A percentile compares a stretch with the other conserved stretches of the same genome.
Evolutionary conservation across 2,797 vertebrate genomes (phyloP).

Genomic region (Cichlasoma orientale): DNA sequence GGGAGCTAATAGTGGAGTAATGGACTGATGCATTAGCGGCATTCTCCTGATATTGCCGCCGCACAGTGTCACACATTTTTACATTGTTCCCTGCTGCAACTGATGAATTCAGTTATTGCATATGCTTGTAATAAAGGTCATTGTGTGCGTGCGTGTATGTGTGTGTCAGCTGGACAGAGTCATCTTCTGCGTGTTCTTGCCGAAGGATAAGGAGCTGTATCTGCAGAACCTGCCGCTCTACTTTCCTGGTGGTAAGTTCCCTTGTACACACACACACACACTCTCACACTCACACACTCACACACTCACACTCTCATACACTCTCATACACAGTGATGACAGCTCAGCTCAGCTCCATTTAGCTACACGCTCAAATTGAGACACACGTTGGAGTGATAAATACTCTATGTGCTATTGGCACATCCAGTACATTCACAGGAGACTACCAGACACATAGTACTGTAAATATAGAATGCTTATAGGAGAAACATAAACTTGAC

Average conservation of each 20-base stretch:
- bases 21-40: conserved; percentile 68
- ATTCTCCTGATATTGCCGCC: conserved; percentile 38
- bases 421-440: conserved; percentile 28
- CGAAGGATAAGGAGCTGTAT: conserved; percentile 86
- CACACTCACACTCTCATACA: neutral
- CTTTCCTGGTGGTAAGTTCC: conserved; percentile 85
- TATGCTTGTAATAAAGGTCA: conserved; percentile 56
- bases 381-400: conserved; percentile 44
- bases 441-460: conserved; percentile 26
- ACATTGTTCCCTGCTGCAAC: conserved; percentile 45
- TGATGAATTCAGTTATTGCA: conserved; percentile 58
- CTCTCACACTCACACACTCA: neutral
- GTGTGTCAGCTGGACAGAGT: conserved; percentile 87
- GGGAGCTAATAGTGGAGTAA: conserved; percentile 66
- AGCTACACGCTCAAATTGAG: conserved; percentile 26
- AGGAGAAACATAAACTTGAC: neutral
- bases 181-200: conserved; percentile 89
- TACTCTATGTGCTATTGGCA: conserved; percentile 31
- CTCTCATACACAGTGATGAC: conserved; percentile 28
- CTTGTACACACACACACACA: neutral
- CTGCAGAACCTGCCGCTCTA: conserved; percentile 83
- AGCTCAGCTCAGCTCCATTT: conserved; percentile 51
- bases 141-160: conserved; percentile 28
- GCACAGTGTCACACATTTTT: conserved; percentile 41
- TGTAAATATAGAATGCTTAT: conserved; percentile 30